Conservation (phyloP, 2,888 invertebrate species). For the Eupithecia abbreviata region DNA sequence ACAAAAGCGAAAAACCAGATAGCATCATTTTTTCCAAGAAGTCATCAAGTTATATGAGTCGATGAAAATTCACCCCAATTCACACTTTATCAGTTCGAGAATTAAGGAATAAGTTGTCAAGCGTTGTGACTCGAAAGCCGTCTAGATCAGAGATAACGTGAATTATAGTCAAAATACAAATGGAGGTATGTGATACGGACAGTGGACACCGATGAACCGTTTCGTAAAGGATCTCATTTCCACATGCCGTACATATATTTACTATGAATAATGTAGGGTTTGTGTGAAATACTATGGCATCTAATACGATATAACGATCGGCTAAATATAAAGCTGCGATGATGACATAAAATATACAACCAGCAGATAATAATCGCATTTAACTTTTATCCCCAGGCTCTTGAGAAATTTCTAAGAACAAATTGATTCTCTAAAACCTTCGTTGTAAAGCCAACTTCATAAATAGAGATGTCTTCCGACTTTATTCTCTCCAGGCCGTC, state of each 20-base stretch:
- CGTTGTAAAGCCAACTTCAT: slow-evolving; percentile 56
- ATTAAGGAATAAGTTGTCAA: slow-evolving; percentile 75
- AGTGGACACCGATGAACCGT: slow-evolving; percentile 72
- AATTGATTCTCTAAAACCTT: slow-evolving; percentile 45
- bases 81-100: slow-evolving; percentile 70
- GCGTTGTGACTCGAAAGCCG: slow-evolving; percentile 58
- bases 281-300: not conserved
- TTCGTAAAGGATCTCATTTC: slow-evolving; percentile 56
- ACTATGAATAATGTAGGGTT: not conserved
- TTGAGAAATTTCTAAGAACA: slow-evolving; percentile 46
- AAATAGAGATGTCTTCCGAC: slow-evolving; percentile 79
- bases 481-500: slow-evolving; percentile 69
- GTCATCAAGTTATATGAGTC: slow-evolving; percentile 62
- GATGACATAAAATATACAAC: slow-evolving; percentile 56
- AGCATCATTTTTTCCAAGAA: slow-evolving; percentile 77
- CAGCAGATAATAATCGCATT: slow-evolving; percentile 54
- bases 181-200: slow-evolving; percentile 71
- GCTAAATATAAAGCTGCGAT: slow-evolving; percentile 60
- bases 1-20: slow-evolving; percentile 74
- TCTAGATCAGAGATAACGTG: slow-evolving; percentile 67
- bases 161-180: slow-evolving; percentile 69
- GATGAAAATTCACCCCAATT: slow-evolving; percentile 74
- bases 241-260: slow-evolving; percentile 36
- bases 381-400: slow-evolving; percentile 56
- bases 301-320: slow-evolving; percentile 38